Evolutionary conservation across 2,797 vertebrate species (phyloP).

Genomic region (Thripadectes ignobilis): DNA sequence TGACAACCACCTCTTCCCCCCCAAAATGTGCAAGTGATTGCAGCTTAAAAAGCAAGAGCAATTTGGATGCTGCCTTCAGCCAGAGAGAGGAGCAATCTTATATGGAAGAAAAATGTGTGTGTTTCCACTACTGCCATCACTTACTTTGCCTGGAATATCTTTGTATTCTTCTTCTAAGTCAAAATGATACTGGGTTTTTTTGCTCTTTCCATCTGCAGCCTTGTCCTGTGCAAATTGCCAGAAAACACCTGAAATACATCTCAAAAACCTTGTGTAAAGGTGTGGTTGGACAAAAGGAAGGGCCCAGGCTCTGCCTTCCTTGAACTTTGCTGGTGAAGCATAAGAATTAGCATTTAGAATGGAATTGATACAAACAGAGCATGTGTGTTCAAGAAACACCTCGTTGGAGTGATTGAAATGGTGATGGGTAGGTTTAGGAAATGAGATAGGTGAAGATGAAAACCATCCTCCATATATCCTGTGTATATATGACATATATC

Average conservation of each 20-base stretch:
- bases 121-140: not conserved
- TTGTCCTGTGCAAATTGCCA: not conserved
- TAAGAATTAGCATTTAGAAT: not conserved
- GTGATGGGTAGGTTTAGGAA: not conserved
- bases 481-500: too few species aligned
- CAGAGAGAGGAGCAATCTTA: not conserved
- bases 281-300: not conserved
- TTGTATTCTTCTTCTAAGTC: not conserved
- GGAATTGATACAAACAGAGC: not conserved
- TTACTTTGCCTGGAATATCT: not conserved
- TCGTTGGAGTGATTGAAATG: not conserved
- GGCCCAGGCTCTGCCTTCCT: not conserved
- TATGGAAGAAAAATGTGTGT: conserved; percentile 27
- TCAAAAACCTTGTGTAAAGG: not conserved
- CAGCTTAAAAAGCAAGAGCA: not conserved
- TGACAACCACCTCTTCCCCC: not conserved
- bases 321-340: not conserved
- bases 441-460: not conserved
- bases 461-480: not conserved
- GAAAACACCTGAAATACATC: not conserved
- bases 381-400: not conserved
- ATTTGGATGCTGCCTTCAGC: not conserved
- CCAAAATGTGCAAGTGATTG: not conserved
- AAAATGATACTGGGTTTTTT: not conserved
- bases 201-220: not conserved